phyloP scores from a whole-genome alignment of 2,113 vertebrate species.

The Neodon shergylaensis region DNA sequence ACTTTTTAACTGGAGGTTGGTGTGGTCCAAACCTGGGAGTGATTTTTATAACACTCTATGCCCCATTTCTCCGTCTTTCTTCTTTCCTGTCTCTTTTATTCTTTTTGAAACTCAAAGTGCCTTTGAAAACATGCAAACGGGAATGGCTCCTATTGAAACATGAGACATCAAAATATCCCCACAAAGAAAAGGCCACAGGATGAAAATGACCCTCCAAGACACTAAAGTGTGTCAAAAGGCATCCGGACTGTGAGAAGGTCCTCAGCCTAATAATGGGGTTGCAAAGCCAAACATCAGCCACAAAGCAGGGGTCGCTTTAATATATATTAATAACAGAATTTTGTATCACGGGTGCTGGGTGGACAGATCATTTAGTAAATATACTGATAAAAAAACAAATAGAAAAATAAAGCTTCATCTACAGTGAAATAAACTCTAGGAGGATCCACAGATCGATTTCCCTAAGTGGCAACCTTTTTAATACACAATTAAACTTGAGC shows the following conservation, averaged over 20 bases:
- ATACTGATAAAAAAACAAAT: not conserved
- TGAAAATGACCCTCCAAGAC: not conserved
- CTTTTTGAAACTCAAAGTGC: not conserved
- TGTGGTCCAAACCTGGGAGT: not conserved
- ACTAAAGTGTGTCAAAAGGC: not conserved
- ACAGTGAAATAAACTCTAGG: not conserved
- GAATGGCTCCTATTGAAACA: not conserved
- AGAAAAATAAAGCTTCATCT: not conserved
- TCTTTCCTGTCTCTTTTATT: not conserved
- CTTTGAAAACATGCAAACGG: not conserved
- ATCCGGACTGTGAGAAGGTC: not conserved
- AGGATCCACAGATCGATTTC: not conserved
- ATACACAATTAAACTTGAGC: not conserved
- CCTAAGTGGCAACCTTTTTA: not conserved
- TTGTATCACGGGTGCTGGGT: rapidly evolving
- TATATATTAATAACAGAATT: not conserved
- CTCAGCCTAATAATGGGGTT: not conserved
- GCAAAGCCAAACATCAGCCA: not conserved
- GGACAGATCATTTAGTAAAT: not conserved
- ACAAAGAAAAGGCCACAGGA: not conserved
- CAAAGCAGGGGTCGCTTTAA: rapidly evolving
- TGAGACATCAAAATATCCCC: not conserved
- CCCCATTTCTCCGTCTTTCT: not conserved
- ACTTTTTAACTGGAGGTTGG: not conserved
- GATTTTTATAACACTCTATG: too few species aligned